Evolutionary conservation across 1,140 invertebrate genomes (phyloP).

Genomic region (Magallana ariakensis): DNA sequence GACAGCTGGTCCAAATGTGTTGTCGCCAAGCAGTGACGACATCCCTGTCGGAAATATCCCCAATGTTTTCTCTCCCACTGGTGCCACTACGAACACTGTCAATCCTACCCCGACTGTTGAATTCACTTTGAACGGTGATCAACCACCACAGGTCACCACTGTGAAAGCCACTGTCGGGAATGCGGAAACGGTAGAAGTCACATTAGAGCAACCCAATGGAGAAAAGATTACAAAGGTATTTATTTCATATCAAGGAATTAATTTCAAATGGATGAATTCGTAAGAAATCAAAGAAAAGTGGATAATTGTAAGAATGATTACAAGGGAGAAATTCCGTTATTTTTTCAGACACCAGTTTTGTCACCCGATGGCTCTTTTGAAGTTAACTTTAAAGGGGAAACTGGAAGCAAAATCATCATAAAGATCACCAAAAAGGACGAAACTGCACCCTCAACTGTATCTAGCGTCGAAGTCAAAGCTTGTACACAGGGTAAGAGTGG

Average conservation of each 20-base stretch:
- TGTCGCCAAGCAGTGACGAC: too few relatives aligned
- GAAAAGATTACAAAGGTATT: slow-evolving; percentile 5
- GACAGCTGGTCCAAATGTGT: too few relatives aligned
- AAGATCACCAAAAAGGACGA: background rate
- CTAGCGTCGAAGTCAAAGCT: background rate
- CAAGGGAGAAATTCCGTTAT: too few relatives aligned
- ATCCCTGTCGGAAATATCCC: too few relatives aligned
- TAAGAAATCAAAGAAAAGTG: too few relatives aligned
- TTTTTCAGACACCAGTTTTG: background rate
- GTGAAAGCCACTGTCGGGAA: background rate
- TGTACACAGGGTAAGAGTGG: background rate
- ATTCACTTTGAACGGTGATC: too few relatives aligned
- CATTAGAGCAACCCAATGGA: background rate
- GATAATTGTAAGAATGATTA: too few relatives aligned
- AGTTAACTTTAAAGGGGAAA: background rate
- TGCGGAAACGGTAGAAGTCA: background rate
- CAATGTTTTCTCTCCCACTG: too few relatives aligned
- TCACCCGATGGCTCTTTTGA: background rate
- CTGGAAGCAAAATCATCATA: background rate
- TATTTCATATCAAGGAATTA: too few relatives aligned
- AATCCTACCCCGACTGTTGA: too few relatives aligned
- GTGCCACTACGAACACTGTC: too few relatives aligned
- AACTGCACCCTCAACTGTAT: background rate
- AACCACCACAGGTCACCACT: background rate
- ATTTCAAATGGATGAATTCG: too few relatives aligned